Base-by-base conservation (phyloP, 2,797 vertebrate species). In the Leptatherina wallacei region DNA sequence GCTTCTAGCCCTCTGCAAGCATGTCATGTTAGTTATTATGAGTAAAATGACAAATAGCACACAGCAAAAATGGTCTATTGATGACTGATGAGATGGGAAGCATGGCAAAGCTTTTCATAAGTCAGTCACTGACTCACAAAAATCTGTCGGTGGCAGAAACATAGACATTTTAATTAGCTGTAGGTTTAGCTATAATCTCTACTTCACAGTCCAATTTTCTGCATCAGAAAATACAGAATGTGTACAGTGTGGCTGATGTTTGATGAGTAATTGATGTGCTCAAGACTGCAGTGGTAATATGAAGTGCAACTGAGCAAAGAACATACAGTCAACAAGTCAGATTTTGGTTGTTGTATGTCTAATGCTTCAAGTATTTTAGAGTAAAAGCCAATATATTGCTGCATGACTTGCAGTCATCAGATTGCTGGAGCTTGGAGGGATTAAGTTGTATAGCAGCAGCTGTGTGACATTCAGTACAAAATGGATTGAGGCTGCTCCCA, bases 1-100 rank as follows among this genome's bases (percentile, higher is more conserved):
- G 66, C 33, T 49, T 64, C 2, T 30, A 61, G 40, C 22, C 33
- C 55, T 60, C 3, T 40, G n/a, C 12, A 57, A 33, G 27, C 54
- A 36, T 13, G 58, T 18, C 35, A 47, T 1, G 2, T 55, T 40
- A 36, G 35, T 51, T 64, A 54, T 32, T 9, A 44, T 72, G 38
- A 73, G 36, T 8, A 29, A 6, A 40, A 72, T 59, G 69, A 68
- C 33, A 16, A 69, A 30, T 13, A 69, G 54, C 35, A 64, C 14
- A 65, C 20, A 47, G 36, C 2, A 47, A 72, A 64, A 33, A 22
- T 6, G n/a, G 3, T 14, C 36, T 65, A 61, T 42, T 16, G 35
- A 68, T 3, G 49, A 22, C 6, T 13, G 60, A 68, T 33, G 47
- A 69, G 52, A 55, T 11, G 62, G 69, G 68, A 12, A 60, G 62